Evolutionary conservation across 2,113 vertebrate species (phyloP).

Genomic region (Microcebus lehilahytsara): DNA sequence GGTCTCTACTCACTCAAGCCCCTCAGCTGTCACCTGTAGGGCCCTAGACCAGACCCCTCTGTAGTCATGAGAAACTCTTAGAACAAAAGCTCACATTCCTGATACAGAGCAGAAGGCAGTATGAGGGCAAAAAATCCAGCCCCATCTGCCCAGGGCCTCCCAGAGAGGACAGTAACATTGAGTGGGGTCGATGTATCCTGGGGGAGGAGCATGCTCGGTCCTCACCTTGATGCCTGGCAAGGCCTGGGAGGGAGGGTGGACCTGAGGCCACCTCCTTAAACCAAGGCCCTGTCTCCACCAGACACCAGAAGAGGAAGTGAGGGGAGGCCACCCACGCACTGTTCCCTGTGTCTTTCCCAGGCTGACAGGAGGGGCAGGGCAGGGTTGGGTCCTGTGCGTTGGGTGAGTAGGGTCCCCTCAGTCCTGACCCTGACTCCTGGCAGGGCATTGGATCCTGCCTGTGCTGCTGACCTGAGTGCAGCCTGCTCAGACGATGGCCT

Average conservation of each 20-base stretch:
- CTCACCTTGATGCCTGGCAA: not conserved
- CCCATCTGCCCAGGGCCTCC: not conserved
- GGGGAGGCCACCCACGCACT: not conserved
- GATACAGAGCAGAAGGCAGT: not conserved
- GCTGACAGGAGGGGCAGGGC: not conserved
- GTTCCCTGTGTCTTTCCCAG: not conserved
- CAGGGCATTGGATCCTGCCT: not conserved
- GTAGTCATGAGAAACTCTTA: no score
- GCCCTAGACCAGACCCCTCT: not conserved
- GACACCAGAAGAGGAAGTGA: not conserved
- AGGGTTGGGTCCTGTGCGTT: not conserved
- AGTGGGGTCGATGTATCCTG: not conserved
- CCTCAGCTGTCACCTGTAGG: not conserved
- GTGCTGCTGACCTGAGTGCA: not conserved
- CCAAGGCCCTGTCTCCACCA: not conserved
- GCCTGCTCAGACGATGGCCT: not conserved
- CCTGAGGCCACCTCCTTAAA: no score
- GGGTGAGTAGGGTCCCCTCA: not conserved
- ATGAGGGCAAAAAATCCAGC: not conserved
- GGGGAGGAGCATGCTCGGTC: not conserved
- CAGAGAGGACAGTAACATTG: not conserved
- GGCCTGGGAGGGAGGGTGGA: no score
- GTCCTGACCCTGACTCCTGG: not conserved
- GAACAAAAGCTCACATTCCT: not conserved
- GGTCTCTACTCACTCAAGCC: not conserved